A percentile compares a stretch with the other conserved stretches of the same genome.
Conservation (phyloP, 2,888 invertebrate species). For the Andrena hattorfiana region DNA sequence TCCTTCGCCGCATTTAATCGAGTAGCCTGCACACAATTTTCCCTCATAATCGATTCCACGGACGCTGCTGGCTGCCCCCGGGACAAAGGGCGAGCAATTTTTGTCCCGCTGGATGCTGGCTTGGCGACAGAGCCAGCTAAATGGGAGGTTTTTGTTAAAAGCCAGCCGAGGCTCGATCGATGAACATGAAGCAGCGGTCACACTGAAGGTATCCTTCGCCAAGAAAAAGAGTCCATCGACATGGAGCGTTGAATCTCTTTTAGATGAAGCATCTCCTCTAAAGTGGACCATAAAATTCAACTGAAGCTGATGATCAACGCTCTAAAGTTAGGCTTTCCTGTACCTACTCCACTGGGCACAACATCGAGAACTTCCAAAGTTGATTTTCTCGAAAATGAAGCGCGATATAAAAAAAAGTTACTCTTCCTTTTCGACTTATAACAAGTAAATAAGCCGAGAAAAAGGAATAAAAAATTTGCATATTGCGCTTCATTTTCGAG, state of each 20-base stretch:
- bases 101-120: constrained; percentile 21
- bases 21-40: constrained; percentile 28
- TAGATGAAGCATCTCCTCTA: not conserved
- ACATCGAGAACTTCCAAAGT: no score
- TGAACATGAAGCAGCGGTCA: constrained; percentile 38
- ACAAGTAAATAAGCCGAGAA: no score
- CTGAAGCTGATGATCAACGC: not conserved
- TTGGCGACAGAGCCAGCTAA: constrained; percentile 22
- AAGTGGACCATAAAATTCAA: not conserved
- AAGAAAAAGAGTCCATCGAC: not conserved
- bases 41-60: constrained; percentile 24
- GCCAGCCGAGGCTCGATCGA: constrained; percentile 43
- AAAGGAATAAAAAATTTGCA: no score
- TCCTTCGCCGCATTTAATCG: constrained; percentile 11
- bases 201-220: not conserved
- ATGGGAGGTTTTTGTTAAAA: constrained; percentile 48
- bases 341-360: no score
- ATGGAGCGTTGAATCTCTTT: not conserved
- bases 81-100: constrained; percentile 48
- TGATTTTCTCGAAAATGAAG: no score
- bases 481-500: no score
- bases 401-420: no score
- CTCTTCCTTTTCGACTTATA: no score
- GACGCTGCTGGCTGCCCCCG: constrained; percentile 13
- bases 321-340: not conserved